Base-by-base conservation (phyloP, 2,888 invertebrate species). In the Lasioglossum figueresi region DNA sequence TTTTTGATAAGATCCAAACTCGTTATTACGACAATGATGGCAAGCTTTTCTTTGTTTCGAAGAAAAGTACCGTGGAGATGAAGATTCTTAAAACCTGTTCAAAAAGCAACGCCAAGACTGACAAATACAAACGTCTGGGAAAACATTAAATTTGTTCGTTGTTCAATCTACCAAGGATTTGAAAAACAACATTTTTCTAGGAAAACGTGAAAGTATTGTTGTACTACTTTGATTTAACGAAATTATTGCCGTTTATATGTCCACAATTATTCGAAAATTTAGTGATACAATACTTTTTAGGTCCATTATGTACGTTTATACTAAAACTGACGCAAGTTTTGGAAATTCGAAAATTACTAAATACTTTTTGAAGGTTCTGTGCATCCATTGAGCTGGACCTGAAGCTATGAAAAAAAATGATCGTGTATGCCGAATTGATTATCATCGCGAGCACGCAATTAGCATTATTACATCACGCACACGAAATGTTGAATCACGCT, bases 401-500 rank as follows among this genome's bases (percentile, higher is more conserved):
- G 19, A 2, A 76, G 14, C 12, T 10, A 23, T 23, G 45, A 23
- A 23, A 19, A 63, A 31, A 63, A 19, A 19, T 5, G n/a, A 2
- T 31, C 59, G 31, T 19, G 40, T 16, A 75, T 40, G 1, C 19
- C n/a, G 31, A 45, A 66, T 43, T 14, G 31, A 63, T 63, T 23
- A 23, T n/a, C 34, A 76, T 68, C 27, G 10, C n/a, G 19, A 23
- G 27, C 43, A 1, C 23, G 14, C 40, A 27, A 40, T 23, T 12
- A 40, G 23, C 34, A 34, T 37, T n/a, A 27, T 76, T 76, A 5
- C 56, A 12, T 70, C 77, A 80, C 23, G 16, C 14, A 56, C 23
- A n/a, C 59, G 10, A 76, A 76, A 37, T 16, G 27, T 70, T 52
- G 43, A 45, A 71, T 76, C 80, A 37, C 40, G 8, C 12, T 0